Percentiles rank a stretch among this genome's conserved stretches.
phyloP scores from a whole-genome alignment of 1,140 invertebrate species.

The silkworm (Bombyx mori) region ASM3026992v2 NC_085112.1:1808501-1809000 shows the following conservation, averaged over 20 bases:
- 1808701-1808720: slow-evolving; percentile 59
- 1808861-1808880: slow-evolving; percentile 47
- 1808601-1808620: slow-evolving; percentile 72
- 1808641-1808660: slow-evolving; percentile 69
- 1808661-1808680: slow-evolving; percentile 64
- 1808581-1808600: slow-evolving; percentile 35
- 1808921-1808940: slow-evolving; percentile 68
- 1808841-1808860: slow-evolving; percentile 50
- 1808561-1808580: too few relatives aligned
- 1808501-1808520: slow-evolving; percentile 29
- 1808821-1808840: slow-evolving; percentile 52
- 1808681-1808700: slow-evolving; percentile 63
- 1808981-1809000: slow-evolving; percentile 65
- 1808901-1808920: slow-evolving; percentile 75
- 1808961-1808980: slow-evolving; percentile 68
- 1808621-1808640: slow-evolving; percentile 70
- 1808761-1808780: slow-evolving; percentile 42
- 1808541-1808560: slow-evolving; percentile 11
- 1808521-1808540: slow-evolving; percentile 24
- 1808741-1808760: slow-evolving; percentile 36
- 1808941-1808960: slow-evolving; percentile 68
- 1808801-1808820: slow-evolving; percentile 24
- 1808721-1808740: slow-evolving; percentile 29
- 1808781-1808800: slow-evolving; percentile 43
- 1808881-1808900: slow-evolving; percentile 60